Evolutionary conservation across 2,888 invertebrate genomes (phyloP), one percentile per base, ranked within the genome.

Genomic region (Steinernema hermaphroditum): DNA sequence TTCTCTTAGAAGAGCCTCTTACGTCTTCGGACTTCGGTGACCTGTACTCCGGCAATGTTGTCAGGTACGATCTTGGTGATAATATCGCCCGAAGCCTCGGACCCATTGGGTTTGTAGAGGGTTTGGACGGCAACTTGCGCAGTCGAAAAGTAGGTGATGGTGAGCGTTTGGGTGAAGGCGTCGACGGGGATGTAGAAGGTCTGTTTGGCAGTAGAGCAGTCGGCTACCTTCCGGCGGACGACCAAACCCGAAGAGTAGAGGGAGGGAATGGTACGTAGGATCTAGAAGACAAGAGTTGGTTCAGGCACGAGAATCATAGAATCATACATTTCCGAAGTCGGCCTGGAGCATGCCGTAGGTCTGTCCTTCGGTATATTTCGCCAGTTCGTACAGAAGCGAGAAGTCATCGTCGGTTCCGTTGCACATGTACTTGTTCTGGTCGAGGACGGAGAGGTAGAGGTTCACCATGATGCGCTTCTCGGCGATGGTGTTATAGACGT

Each of bases 131-230:
- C 1, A 1, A 62, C 16, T 1, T 29, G 62, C 1, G 14, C 62
- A 32, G 6, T 32, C 32, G 62, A 62, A 49, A 72, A 74, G 0
- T 72, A 72, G 62, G 75, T 72, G 24, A 80, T 68, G 44, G 74
- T 73, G 49, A 82, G 70, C 0, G 82, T 80, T 49, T 82, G 82
- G 32, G 80, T 75, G 76, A 80, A 82, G 0, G 80, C 77, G 50
- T 82, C 82, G 19, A 82, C 74, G 9, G 80, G 82, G 79, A 82
- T 78, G 71, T 78, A 80, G 57, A 76, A 44, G 49, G 72, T 43
- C 16, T 29, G 24, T 2, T 22, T 29, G 16, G 27, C 32, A 16
- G 32, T 1, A 2, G 62, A 27, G 62, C 62, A 62, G 34, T 62
- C 32, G 32, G 24, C 2, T 16, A 29, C 8, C 32, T 62, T 62